phyloP scores from a whole-genome alignment of 2,797 vertebrate genomes.

The Denticeps clupeoides region DNA sequence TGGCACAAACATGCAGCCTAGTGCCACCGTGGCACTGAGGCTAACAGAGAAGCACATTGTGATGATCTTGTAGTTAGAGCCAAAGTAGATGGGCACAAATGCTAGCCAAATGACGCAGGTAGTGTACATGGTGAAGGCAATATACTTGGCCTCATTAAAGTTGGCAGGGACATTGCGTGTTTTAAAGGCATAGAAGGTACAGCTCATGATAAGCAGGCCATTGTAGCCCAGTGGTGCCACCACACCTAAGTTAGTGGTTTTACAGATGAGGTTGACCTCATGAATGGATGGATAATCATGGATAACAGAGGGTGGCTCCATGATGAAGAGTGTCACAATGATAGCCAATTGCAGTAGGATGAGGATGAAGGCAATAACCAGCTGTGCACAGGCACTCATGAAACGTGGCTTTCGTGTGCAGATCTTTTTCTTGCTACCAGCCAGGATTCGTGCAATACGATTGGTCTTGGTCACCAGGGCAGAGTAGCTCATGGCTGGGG shows the following conservation, averaged over 20 bases:
- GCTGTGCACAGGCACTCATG: slow-evolving; percentile 80
- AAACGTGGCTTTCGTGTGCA: slow-evolving; percentile 82
- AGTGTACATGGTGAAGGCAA: slow-evolving; percentile 98
- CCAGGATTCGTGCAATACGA: slow-evolving; percentile 76
- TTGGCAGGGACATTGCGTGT: slow-evolving; percentile 95
- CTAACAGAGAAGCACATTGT: slow-evolving; percentile 98
- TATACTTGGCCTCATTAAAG: slow-evolving; percentile 97
- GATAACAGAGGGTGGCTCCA: slow-evolving; percentile 79
- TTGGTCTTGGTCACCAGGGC: slow-evolving; percentile 93
- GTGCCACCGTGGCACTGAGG: slow-evolving; percentile 89
- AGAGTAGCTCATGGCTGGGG: slow-evolving; percentile 96
- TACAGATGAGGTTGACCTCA: slow-evolving; percentile 91
- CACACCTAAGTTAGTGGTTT: slow-evolving; percentile 89
- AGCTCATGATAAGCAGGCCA: slow-evolving; percentile 88
- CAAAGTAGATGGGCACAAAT: slow-evolving; percentile 97
- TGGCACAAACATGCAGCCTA: slow-evolving; percentile 95
- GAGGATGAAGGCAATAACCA: slow-evolving; percentile 73
- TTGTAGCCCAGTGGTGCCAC: slow-evolving; percentile 95
- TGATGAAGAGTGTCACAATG: slow-evolving; percentile 74
- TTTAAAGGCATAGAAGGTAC: slow-evolving; percentile 98
- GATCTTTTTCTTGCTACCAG: slow-evolving; percentile 85
- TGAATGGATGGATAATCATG: slow-evolving; percentile 91
- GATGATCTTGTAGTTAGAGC: slow-evolving; percentile 98
- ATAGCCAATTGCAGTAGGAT: slow-evolving; percentile 77
- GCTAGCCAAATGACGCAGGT: slow-evolving; percentile 98